A percentile compares a stretch with the other conserved stretches of the same genome.
phyloP scores from a whole-genome alignment of 2,888 invertebrate species.

The Hyposoter dolosus region DNA sequence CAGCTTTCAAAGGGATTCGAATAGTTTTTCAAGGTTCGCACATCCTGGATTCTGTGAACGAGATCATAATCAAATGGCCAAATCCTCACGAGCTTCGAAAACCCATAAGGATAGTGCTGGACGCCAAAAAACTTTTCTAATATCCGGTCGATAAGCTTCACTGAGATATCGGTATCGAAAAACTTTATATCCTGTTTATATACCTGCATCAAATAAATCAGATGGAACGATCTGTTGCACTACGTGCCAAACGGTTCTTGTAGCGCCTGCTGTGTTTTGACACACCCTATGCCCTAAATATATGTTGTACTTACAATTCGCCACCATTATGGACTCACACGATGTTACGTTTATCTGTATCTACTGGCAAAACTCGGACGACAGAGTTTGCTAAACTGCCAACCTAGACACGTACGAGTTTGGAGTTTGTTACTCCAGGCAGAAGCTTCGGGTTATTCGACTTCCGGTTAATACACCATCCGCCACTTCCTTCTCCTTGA shows the following conservation, averaged over 20 bases:
- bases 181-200: constrained; percentile 38
- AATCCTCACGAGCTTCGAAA: not conserved
- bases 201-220: constrained; percentile 33
- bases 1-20: not conserved
- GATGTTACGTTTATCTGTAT: constrained; percentile 28
- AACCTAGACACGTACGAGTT: constrained; percentile 36
- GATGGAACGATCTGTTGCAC: constrained; percentile 36
- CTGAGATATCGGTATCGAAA: constrained; percentile 37
- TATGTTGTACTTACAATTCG: constrained; percentile 8
- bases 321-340: constrained; percentile 33
- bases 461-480: not conserved
- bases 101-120: not conserved
- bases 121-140: constrained; percentile 56
- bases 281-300: constrained; percentile 32
- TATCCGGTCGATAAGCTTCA: constrained; percentile 17
- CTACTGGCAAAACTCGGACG: constrained; percentile 43
- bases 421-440: constrained; percentile 13
- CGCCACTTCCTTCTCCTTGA: not conserved
- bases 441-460: constrained; percentile 37
- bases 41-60: not conserved
- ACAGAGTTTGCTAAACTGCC: constrained; percentile 52
- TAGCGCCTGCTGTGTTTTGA: constrained; percentile 20
- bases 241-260: constrained; percentile 24
- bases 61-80: not conserved
- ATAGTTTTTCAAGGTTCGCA: not conserved